Percentiles rank a stretch among this genome's conserved stretches.
Evolutionary conservation across 2,888 invertebrate genomes (phyloP).

Genomic region (Ophion ventricosus): DNA sequence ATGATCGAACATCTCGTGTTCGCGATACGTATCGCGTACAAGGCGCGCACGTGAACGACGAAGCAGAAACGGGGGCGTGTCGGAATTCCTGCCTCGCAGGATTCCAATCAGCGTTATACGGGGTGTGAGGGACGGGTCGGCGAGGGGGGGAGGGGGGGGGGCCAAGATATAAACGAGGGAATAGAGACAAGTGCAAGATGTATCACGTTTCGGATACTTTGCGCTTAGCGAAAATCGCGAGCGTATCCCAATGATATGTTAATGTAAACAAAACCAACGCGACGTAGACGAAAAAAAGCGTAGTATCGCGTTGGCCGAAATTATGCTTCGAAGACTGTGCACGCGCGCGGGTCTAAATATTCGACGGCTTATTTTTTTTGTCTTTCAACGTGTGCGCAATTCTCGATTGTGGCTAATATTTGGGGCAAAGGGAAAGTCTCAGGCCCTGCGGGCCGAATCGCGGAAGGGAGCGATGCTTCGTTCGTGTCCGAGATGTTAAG

Average conservation of each 20-base stretch:
- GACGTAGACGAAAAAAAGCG: neutral
- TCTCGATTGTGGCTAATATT: too few relatives aligned
- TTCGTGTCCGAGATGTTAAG: too few relatives aligned
- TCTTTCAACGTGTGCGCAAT: neutral
- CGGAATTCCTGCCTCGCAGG: conserved; percentile 19
- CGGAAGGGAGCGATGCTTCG: too few relatives aligned
- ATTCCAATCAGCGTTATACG: neutral
- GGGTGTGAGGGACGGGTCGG: neutral
- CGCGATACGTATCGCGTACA: conserved; percentile 23
- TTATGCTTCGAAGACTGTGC: too few relatives aligned
- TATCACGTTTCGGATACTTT: conserved; percentile 13
- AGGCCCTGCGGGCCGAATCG: too few relatives aligned
- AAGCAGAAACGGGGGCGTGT: conserved; percentile 11
- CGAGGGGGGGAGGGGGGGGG: neutral
- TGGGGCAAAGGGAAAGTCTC: too few relatives aligned
- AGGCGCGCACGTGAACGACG: conserved; percentile 13
- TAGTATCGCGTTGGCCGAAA: too few relatives aligned
- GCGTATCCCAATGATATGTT: neutral
- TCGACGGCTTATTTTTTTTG: neutral
- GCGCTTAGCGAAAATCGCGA: neutral
- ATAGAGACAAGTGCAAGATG: neutral
- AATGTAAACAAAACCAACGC: neutral
- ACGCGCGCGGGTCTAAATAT: too few relatives aligned
- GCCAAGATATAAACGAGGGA: neutral
- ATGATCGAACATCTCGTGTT: conserved; percentile 45